Evolutionary conservation across 1,140 invertebrate genomes (phyloP), one percentile per base, ranked within the genome.

Genomic region (Drosophila ercepeae): DNA sequence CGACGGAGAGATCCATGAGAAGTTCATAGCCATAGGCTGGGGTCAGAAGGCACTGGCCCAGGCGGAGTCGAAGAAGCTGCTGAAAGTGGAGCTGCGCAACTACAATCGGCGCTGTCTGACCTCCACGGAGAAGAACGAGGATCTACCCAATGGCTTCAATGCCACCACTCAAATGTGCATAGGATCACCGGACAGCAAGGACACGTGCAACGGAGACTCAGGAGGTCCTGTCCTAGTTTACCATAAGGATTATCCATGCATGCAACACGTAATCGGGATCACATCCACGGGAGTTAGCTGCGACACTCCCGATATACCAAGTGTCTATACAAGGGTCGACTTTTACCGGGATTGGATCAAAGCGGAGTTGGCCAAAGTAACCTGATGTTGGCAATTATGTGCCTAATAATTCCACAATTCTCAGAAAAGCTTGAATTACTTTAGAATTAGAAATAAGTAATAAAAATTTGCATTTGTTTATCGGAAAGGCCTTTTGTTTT

Each of bases 91-190:
- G 9, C 77, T 93, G 3, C 92, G 9, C 0, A 53, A 57, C 23
- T 84, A 58, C 19, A 39, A 51, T 0, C 21, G 32, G 1, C 39
- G 45, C 0, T 83, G 79, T 14, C 18, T 48, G 0, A 39, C 16
- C 1, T 51, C 19, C 5, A 45, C 36, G 0, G 71, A 83, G 11
- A 1, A 21, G 0, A 58, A 68, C 13, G 48, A 60, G 0, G 70
- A 68, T 13, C 91, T 92, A 18, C 90, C 60, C 73, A 81, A 64
- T 73, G 93, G 93, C 0, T 92, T 93, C 19, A 41, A 92, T 14
- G 60, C 91, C 1, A 90, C 92, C 2, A 92, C 91, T 58, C 93
- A 93, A 78, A 72, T 96, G 11, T 96, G 95, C 90, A 95, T 95
- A n/a, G 95, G 95, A 9, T 92, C 91, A 23, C 90, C 93, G 27